Conservation (phyloP, 2,888 invertebrate species). For the Dioctria linearis region DNA sequence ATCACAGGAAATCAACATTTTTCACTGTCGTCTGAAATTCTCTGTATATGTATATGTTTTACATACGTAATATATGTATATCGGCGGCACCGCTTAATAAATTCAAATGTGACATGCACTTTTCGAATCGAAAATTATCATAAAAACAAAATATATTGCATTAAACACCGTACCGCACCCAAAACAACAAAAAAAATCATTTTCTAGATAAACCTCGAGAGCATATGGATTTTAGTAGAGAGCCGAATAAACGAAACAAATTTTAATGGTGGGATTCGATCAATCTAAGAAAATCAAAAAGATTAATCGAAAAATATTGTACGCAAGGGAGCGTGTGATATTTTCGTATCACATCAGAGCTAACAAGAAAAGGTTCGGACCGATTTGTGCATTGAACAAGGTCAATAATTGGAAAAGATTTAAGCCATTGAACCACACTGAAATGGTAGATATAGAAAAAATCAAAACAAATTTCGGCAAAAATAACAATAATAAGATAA, state of each 20-base stretch:
- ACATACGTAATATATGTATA: too few relatives aligned
- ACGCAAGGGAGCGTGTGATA: background rate
- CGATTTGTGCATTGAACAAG: conserved; percentile 38
- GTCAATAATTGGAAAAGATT: conserved; percentile 44
- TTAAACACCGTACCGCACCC: conserved; percentile 11
- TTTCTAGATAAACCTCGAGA: background rate
- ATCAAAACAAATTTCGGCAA: background rate
- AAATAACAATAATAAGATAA: conserved; percentile 1
- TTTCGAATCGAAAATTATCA: conserved; percentile 9
- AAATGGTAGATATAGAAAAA: background rate
- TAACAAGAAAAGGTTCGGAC: background rate
- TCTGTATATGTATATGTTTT: background rate
- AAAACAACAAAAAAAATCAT: conserved; percentile 1
- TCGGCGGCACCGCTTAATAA: too few relatives aligned
- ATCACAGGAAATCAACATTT: conserved; percentile 20
- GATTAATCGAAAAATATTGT: conserved; percentile 25
- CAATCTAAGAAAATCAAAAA: background rate
- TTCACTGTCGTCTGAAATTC: conserved; percentile 1
- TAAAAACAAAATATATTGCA: conserved; percentile 39
- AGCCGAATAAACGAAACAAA: conserved; percentile 10
- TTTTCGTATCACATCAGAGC: background rate
- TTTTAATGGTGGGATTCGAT: conserved; percentile 18
- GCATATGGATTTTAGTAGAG: background rate
- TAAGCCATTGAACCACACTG: conserved; percentile 38
- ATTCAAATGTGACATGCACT: background rate